phyloP scores from a whole-genome alignment of 1,140 invertebrate genomes.

The Bombus sylvicola region DNA sequence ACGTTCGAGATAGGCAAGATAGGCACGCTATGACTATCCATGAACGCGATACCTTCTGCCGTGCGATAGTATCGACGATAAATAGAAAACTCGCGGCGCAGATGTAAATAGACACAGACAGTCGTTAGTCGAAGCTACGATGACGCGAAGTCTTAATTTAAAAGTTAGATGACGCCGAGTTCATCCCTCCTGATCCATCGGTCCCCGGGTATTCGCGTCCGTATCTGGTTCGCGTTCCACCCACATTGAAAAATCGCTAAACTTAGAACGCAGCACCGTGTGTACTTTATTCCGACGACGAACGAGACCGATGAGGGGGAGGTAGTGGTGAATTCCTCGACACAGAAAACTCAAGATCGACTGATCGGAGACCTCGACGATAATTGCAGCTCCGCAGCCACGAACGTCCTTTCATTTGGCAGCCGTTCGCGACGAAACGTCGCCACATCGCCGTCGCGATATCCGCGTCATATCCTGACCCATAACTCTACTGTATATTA shows the following conservation, averaged over 20 bases:
- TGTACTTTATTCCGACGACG: not conserved
- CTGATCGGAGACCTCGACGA: not conserved
- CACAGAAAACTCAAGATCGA: slow-evolving; percentile 12
- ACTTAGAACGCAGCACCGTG: not conserved
- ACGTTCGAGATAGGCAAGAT: slow-evolving; percentile 28
- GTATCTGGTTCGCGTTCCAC: slow-evolving; percentile 43
- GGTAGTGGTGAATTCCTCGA: not conserved
- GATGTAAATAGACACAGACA: not conserved
- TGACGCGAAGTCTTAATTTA: slow-evolving; percentile 69
- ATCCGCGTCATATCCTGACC: slow-evolving; percentile 5
- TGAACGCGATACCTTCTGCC: slow-evolving; percentile 46
- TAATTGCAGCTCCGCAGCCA: not conserved
- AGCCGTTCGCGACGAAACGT: not conserved
- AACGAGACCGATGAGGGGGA: slow-evolving; percentile 16
- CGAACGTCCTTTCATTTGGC: slow-evolving; percentile 5
- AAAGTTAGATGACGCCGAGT: slow-evolving; percentile 61
- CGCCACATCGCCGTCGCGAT: not conserved
- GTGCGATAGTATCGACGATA: slow-evolving; percentile 4
- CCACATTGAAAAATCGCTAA: slow-evolving; percentile 40
- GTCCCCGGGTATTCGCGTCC: slow-evolving; percentile 26
- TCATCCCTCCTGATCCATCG: not conserved
- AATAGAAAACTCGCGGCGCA: slow-evolving; percentile 18
- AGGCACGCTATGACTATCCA: slow-evolving; percentile 17
- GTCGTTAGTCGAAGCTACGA: not conserved
- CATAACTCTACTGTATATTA: not conserved